Evolutionary conservation across 2,113 vertebrate species (phyloP), one percentile per base, ranked within the genome.

Genomic region (Notarius lentiginosus): DNA sequence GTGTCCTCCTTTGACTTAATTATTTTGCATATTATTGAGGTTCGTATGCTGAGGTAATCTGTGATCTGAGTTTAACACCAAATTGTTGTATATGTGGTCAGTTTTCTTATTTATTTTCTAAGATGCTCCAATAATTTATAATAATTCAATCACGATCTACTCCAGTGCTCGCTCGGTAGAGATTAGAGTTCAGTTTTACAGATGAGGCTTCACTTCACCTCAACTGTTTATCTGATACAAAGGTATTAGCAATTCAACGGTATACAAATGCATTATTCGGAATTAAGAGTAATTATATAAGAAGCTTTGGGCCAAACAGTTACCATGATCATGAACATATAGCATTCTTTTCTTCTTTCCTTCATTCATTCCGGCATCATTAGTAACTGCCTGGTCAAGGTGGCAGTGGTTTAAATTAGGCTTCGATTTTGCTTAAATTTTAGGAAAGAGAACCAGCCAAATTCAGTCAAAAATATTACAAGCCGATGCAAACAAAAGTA

Each of bases 61-160:
- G 58, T 10, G 30, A 58, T 86, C 60, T 79, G 51, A 55, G 66
- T 85, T 89, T 86, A 63, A 55, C 56, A n/a, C 2, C 22, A 75
- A 55, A 70, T 58, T 79, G 60, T 76, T 63, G 82, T 80, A 83
- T 82, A 82, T 82, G 81, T 77, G 76, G 27, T 58, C 86, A 80
- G 47, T 82, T 88, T 82, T 85, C 65, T 76, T 84, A 84, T 87
- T 58, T 22, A 86, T 75, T 83, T 86, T 53, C 82, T 6, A 47
- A 56, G 56, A 79, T 84, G 83, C 79, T 83, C 86, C 24, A 60
- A 68, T 85, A 41, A n/a, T 58, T 84, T 73, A 55, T 17, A 77
- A 65, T 79, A 24, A 85, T 86, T 63, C 49, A 85, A 66, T 84
- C 86, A 66, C 49, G 82, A 63, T 56, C 58, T 77, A 34, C 27